Evolutionary conservation across 1,140 invertebrate species (phyloP).

Genomic region (Copidosoma floridanum): DNA sequence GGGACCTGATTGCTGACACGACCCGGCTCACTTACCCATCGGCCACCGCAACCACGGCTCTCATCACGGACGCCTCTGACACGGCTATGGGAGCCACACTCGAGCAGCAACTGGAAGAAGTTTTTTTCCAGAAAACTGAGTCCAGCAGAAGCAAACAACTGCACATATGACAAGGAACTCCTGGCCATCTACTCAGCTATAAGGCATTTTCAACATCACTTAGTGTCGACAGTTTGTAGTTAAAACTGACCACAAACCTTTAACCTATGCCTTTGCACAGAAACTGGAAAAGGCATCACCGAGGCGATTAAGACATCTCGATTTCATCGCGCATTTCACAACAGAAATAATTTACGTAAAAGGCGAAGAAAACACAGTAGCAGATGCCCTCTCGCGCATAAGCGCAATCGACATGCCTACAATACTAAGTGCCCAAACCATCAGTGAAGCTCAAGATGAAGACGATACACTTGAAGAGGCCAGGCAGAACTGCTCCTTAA

Average conservation of each 20-base stretch:
- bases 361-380: constrained; percentile 29
- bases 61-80: constrained; percentile 7
- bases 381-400: constrained; percentile 30
- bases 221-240: constrained; percentile 32
- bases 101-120: constrained; percentile 17
- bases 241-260: constrained; percentile 37
- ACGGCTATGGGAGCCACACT: constrained; percentile 18
- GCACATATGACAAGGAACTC: constrained; percentile 39
- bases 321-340: background rate
- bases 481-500: constrained; percentile 11
- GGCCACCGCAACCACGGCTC: background rate
- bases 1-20: background rate
- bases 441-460: background rate
- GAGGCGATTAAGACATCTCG: constrained; percentile 2
- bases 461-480: background rate
- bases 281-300: constrained; percentile 16
- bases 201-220: constrained; percentile 33
- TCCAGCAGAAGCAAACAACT: constrained; percentile 32
- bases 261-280: too few relatives aligned
- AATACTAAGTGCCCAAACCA: constrained; percentile 11
- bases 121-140: constrained; percentile 24
- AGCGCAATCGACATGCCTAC: constrained; percentile 17
- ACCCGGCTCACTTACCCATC: too few relatives aligned
- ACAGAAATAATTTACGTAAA: constrained; percentile 26
- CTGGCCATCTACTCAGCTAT: constrained; percentile 37